Percentiles rank a stretch among this genome's conserved stretches.
These are phyloP conservation scores for Lasius fuliginosus DNA, from an alignment of 2,888 invertebrate genomes.

Conservation along the genomic window DNA sequence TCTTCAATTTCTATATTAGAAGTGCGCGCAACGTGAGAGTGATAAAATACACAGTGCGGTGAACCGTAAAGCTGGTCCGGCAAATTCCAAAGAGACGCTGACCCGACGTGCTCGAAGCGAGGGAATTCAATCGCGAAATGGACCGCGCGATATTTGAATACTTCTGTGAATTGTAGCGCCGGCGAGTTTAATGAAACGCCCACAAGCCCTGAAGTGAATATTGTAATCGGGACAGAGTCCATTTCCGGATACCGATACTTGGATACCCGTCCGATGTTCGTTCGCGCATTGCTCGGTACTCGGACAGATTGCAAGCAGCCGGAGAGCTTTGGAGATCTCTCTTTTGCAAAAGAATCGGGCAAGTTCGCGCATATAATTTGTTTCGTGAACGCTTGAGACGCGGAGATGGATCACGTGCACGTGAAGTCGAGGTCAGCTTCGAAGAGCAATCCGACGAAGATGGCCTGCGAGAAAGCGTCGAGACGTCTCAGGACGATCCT, in stretches of 20 bases:
- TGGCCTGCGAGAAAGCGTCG: constrained; percentile 84
- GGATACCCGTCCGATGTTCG: constrained; percentile 32
- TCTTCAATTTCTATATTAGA: not conserved
- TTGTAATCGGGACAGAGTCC: constrained; percentile 27
- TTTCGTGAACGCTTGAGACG: constrained; percentile 7
- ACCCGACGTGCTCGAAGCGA: constrained; percentile 11
- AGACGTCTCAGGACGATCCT: constrained; percentile 81
- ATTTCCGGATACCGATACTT: constrained; percentile 17
- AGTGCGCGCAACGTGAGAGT: constrained; percentile 14
- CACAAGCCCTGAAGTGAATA: constrained; percentile 15
- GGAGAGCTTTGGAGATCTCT: constrained; percentile 10
- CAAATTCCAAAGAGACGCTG: constrained; percentile 20
- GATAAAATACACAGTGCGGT: constrained; percentile 36
- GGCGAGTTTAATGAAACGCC: constrained; percentile 18
- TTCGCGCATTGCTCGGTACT: constrained; percentile 4
- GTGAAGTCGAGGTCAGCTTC: constrained; percentile 80
- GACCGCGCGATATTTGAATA: constrained; percentile 54
- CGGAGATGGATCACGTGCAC: constrained; percentile 80
- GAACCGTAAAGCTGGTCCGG: constrained; percentile 20
- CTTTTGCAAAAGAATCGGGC: not conserved
- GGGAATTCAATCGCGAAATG: constrained; percentile 52
- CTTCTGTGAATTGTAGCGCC: constrained; percentile 20
- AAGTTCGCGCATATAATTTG: constrained; percentile 19
- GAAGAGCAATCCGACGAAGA: constrained; percentile 81
- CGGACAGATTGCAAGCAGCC: constrained; percentile 15